These are phyloP conservation scores for Thomomys bottae DNA, from an alignment of 2,113 vertebrate genomes.

Conservation along the genomic window DNA sequence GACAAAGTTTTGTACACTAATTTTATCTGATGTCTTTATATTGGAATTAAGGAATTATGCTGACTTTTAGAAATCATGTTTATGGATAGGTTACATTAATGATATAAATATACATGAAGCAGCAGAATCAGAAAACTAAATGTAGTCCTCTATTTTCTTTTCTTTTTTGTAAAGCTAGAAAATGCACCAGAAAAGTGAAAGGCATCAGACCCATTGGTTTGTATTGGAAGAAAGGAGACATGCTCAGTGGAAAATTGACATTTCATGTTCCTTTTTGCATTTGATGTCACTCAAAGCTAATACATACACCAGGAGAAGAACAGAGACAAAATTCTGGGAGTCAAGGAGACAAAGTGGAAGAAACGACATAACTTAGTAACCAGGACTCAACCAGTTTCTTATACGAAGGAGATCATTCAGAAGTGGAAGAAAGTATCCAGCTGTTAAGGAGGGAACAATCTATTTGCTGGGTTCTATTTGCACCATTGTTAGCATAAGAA, in stretches of 20 bases:
- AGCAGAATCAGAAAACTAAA: neutral
- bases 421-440: neutral
- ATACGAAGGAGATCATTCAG: too few species aligned
- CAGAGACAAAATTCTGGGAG: neutral
- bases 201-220: neutral
- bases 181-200: neutral
- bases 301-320: neutral
- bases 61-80: neutral
- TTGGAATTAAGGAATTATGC: neutral
- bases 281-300: neutral
- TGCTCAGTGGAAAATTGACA: neutral
- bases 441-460: neutral
- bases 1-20: neutral
- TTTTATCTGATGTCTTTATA: neutral
- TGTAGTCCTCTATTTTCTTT: neutral
- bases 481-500: neutral
- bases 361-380: neutral
- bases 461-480: neutral
- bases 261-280: neutral
- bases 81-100: neutral
- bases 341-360: rapidly evolving
- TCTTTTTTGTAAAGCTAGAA: neutral
- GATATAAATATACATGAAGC: neutral
- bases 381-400: neutral
- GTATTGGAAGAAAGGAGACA: neutral